Evolutionary conservation across 2,113 vertebrate species (phyloP).

Genomic region (Syngnathus floridae): DNA sequence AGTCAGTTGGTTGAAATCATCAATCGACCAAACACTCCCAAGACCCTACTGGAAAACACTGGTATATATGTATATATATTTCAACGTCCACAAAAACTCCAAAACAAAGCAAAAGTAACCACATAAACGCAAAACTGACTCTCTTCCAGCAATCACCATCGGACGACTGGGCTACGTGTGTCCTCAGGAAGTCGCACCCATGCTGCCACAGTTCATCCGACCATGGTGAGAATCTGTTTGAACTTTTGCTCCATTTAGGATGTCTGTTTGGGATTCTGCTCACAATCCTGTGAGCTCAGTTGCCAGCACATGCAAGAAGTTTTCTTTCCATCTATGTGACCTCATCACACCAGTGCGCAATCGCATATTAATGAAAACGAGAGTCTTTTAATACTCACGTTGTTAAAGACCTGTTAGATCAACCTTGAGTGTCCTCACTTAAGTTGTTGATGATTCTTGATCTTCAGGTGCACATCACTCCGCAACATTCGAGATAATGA

Average conservation of each 20-base stretch:
- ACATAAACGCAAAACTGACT: not conserved
- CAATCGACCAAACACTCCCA: constrained; percentile 91
- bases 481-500: constrained; percentile 92
- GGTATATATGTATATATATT: constrained; percentile 56
- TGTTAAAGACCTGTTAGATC: not conserved
- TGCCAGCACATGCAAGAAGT: not conserved
- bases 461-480: constrained; percentile 82
- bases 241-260: not conserved
- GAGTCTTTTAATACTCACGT: too few relatives aligned
- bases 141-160: constrained; percentile 82
- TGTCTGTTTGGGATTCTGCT: not conserved
- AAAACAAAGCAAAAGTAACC: not conserved
- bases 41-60: constrained; percentile 91
- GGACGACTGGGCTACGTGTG: constrained; percentile 90
- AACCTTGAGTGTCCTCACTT: not conserved
- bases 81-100: not conserved
- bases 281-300: not conserved
- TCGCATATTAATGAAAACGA: not conserved
- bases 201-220: constrained; percentile 92
- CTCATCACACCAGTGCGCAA: not conserved
- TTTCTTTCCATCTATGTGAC: not conserved
- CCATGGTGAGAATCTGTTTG: constrained; percentile 76
- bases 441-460: not conserved
- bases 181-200: constrained; percentile 89
- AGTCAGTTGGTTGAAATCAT: constrained; percentile 92